Evolutionary conservation across 2,888 invertebrate genomes (phyloP).

Genomic region (Schrankia costaestrigalis): DNA sequence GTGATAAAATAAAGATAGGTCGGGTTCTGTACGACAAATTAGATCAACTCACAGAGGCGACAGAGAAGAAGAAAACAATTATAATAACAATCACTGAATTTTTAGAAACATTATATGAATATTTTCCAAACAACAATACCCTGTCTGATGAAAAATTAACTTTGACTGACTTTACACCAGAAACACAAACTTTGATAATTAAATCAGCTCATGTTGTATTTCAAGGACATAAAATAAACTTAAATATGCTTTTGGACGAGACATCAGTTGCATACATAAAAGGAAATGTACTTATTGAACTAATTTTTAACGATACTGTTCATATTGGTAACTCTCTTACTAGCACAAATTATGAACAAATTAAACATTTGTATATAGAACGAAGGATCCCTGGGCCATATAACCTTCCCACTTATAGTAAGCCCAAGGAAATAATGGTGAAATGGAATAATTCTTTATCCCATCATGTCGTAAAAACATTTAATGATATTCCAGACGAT

Average conservation of each 20-base stretch:
- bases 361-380: too few species aligned
- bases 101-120: background rate
- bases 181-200: slow-evolving; percentile 5
- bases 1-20: background rate
- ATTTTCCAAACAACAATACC: slow-evolving; percentile 2
- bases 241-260: slow-evolving; percentile 6
- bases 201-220: slow-evolving; percentile 6
- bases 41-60: slow-evolving; percentile 1
- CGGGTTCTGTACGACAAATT: background rate
- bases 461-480: slow-evolving; percentile 9
- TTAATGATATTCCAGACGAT: slow-evolving; percentile 2
- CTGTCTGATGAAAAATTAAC: slow-evolving; percentile 3
- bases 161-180: slow-evolving; percentile 6
- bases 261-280: slow-evolving; percentile 4
- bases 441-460: too few species aligned
- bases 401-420: background rate
- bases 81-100: background rate
- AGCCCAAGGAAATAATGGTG: too few species aligned
- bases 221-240: slow-evolving; percentile 9
- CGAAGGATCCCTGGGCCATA: slow-evolving; percentile 4
- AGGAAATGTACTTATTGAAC: slow-evolving; percentile 9
- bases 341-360: slow-evolving; percentile 8
- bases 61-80: background rate
- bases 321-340: slow-evolving; percentile 5
- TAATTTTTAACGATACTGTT: slow-evolving; percentile 8